phyloP scores from a whole-genome alignment of 2,888 invertebrate species.

The Hyppa rectilinea region DNA sequence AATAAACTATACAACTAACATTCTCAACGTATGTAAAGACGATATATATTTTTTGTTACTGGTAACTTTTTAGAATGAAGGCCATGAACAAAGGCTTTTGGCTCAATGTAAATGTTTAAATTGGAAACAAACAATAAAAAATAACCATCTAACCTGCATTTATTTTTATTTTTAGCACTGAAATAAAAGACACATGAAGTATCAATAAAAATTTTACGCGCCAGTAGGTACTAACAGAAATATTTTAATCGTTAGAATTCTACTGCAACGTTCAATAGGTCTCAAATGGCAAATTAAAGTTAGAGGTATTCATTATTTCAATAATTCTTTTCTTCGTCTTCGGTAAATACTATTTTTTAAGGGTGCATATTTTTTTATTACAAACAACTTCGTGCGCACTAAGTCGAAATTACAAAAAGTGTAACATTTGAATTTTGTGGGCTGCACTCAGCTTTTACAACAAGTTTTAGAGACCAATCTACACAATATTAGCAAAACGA shows the following conservation, averaged over 20 bases:
- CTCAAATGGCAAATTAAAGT: too few species aligned
- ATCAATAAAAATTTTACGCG: background rate
- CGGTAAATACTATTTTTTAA: background rate
- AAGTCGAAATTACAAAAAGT: background rate
- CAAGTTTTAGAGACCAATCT: too few species aligned
- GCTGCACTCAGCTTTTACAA: background rate
- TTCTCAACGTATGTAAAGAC: background rate
- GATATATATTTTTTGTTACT: background rate
- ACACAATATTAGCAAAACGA: background rate
- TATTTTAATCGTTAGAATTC: background rate
- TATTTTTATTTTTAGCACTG: background rate
- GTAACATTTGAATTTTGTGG: background rate
- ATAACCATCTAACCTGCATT: background rate
- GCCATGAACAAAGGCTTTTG: conserved; percentile 5
- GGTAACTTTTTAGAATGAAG: background rate
- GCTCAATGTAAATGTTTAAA: background rate
- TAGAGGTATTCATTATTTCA: too few species aligned
- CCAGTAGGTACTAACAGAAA: background rate
- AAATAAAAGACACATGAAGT: background rate
- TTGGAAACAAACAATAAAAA: background rate
- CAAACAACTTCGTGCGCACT: background rate
- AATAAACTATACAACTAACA: background rate
- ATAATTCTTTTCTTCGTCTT: background rate
- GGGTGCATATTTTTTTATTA: background rate
- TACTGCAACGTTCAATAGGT: too few species aligned